Conservation (phyloP, 1,140 invertebrate species). For the Drosophila saltans region DNA sequence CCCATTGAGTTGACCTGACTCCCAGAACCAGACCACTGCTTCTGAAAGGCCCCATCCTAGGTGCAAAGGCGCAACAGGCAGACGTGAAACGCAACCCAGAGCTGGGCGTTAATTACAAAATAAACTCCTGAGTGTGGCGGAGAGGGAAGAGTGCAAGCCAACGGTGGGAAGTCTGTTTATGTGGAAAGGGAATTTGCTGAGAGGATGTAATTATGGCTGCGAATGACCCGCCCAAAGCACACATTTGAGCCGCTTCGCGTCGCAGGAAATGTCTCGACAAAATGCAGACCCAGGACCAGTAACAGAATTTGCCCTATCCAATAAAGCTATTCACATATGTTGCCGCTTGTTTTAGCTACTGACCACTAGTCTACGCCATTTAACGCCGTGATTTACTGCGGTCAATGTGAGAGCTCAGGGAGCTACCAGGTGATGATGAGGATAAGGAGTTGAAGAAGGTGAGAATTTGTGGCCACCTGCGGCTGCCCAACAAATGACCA, state of each 20-base stretch:
- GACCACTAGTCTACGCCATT: conserved; percentile 68
- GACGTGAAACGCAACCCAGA: conserved; percentile 55
- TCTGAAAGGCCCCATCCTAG: conserved; percentile 37
- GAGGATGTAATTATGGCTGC: conserved; percentile 75
- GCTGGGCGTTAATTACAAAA: conserved; percentile 82
- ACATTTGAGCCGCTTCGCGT: conserved; percentile 76
- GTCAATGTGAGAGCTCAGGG: conserved; percentile 54
- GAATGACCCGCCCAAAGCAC: conserved; percentile 79
- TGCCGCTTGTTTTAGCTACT: conserved; percentile 23
- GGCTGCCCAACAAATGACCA: conserved; percentile 76
- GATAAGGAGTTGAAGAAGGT: conserved; percentile 4
- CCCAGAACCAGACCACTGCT: not conserved
- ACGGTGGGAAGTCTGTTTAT: conserved; percentile 3
- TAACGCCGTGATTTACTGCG: conserved; percentile 83
- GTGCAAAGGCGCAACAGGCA: conserved; percentile 70
- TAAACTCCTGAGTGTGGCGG: conserved; percentile 69
- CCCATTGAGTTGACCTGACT: conserved; percentile 33
- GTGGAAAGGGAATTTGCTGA: conserved; percentile 22
- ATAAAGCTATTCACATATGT: conserved; percentile 47
- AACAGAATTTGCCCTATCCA: conserved; percentile 39
- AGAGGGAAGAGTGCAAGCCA: conserved; percentile 7
- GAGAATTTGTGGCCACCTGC: conserved; percentile 58
- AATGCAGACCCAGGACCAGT: conserved; percentile 52
- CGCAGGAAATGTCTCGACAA: conserved; percentile 79
- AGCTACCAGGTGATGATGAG: conserved; percentile 23